phyloP scores from a whole-genome alignment of 2,888 invertebrate species.

The Habroteleia sp. region DNA sequence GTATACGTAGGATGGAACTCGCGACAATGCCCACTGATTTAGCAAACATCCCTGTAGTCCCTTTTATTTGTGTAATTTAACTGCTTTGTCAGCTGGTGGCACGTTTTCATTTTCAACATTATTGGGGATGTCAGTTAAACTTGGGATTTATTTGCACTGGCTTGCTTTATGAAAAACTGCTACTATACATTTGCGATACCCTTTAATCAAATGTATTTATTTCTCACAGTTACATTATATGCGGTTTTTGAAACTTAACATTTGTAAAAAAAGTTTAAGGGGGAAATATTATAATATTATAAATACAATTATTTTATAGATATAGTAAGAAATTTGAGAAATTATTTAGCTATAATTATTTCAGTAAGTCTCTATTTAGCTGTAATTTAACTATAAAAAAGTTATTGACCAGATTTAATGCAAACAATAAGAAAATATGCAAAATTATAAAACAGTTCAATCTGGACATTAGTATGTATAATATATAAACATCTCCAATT shows the following conservation, averaged over 20 bases:
- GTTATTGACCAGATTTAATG: no score
- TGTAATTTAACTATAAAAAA: no score
- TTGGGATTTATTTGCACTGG: constrained; percentile 24
- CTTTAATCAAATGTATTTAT: constrained; percentile 15
- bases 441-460: no score
- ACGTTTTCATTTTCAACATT: constrained; percentile 50
- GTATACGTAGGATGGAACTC: constrained; percentile 36
- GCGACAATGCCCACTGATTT: constrained; percentile 51
- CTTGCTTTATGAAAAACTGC: constrained; percentile 33
- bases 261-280: no score
- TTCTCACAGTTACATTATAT: constrained; percentile 20
- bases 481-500: no score
- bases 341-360: no score
- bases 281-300: not conserved
- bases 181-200: constrained; percentile 10
- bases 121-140: constrained; percentile 20
- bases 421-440: no score
- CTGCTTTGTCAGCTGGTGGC: constrained; percentile 70
- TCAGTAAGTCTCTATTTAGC: no score
- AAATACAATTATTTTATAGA: no score
- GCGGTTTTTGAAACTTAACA: no score
- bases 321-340: no score
- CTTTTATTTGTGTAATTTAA: constrained; percentile 76
- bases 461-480: no score
- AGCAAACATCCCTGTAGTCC: constrained; percentile 27